Evolutionary conservation across 2,113 vertebrate species (phyloP).

Genomic region (Vombatus ursinus): DNA sequence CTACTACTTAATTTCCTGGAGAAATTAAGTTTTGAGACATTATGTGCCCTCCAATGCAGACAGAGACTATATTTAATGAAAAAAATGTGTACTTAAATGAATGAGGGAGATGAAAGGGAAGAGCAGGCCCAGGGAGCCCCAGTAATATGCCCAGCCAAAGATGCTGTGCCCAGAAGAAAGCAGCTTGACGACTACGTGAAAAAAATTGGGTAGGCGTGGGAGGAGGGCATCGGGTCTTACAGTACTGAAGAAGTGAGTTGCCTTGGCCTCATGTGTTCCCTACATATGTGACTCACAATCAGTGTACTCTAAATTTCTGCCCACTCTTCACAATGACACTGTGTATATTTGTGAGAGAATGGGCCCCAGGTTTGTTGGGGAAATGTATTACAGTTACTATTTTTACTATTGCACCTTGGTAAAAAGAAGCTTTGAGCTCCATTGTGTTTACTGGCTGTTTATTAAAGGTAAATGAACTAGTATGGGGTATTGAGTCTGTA

Average conservation of each 20-base stretch:
- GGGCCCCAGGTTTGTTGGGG: not conserved
- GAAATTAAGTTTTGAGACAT: not conserved
- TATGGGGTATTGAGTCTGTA: not conserved
- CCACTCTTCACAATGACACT: not conserved
- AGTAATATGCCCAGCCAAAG: not conserved
- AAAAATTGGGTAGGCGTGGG: no score
- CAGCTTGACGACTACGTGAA: not conserved
- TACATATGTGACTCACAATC: not conserved
- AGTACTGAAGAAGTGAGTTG: not conserved
- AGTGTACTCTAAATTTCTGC: not conserved
- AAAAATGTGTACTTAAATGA: not conserved
- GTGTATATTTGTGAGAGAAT: not conserved
- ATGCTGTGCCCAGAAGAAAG: not conserved
- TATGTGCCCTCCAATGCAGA: not conserved
- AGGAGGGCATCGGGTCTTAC: not conserved
- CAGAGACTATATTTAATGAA: not conserved
- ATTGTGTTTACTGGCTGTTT: not conserved
- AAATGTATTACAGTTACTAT: not conserved
- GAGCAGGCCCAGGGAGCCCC: not conserved
- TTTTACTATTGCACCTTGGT: not conserved
- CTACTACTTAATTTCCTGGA: not conserved
- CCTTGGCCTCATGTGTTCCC: not conserved
- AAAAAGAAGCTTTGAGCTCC: not conserved
- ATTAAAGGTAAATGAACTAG: not conserved
- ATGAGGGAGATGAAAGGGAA: not conserved